These are phyloP conservation scores for Anorthoa munda DNA, from an alignment of 2,888 invertebrate species.

Conservation along the genomic window DNA sequence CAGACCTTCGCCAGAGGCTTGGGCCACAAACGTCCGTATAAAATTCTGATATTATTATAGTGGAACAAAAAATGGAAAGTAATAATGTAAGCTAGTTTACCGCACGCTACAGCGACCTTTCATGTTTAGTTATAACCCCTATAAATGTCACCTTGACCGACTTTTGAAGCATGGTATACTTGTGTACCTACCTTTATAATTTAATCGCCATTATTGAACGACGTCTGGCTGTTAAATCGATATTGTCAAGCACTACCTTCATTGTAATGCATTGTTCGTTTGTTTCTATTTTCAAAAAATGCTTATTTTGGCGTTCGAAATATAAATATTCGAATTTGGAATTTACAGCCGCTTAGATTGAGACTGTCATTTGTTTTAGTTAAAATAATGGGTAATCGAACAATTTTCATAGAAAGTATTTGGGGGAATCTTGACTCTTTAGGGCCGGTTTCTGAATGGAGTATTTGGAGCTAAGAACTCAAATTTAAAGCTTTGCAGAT, in stretches of 20 bases:
- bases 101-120: slow-evolving; percentile 66
- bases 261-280: not conserved
- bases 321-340: slow-evolving; percentile 3
- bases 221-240: slow-evolving; percentile 40
- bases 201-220: slow-evolving; percentile 25
- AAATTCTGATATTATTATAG: slow-evolving; percentile 39
- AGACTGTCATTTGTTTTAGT: slow-evolving; percentile 7
- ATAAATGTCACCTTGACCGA: slow-evolving; percentile 73
- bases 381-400: not conserved
- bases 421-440: not conserved
- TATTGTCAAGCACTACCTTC: slow-evolving; percentile 9
- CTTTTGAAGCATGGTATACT: slow-evolving; percentile 49
- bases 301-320: not conserved
- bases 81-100: slow-evolving; percentile 53
- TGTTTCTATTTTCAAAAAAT: not conserved
- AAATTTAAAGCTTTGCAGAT: no score
- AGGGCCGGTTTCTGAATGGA: no score
- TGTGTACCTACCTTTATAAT: slow-evolving; percentile 36
- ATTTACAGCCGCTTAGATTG: not conserved
- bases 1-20: slow-evolving; percentile 5
- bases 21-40: slow-evolving; percentile 31
- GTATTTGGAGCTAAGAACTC: no score
- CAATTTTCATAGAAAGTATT: not conserved
- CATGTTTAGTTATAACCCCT: slow-evolving; percentile 65
- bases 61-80: slow-evolving; percentile 51